A percentile compares a stretch with the other conserved stretches of the same genome.
Evolutionary conservation across 2,113 vertebrate species (phyloP).

Genomic region (Mormoops blainvillei): DNA sequence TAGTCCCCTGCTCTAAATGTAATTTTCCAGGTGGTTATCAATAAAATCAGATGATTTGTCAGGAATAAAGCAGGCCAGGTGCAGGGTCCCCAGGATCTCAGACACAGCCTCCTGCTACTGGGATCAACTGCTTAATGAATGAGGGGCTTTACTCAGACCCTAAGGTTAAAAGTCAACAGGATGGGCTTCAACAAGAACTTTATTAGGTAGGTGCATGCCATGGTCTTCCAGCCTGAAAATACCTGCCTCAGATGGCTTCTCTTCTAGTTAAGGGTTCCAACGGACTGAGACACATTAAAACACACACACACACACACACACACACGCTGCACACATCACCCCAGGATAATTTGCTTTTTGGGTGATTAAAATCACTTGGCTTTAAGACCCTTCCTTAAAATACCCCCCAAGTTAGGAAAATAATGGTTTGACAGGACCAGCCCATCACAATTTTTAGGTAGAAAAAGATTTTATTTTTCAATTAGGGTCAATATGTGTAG

Average conservation of each 20-base stretch:
- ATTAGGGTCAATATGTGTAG: not conserved
- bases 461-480: not conserved
- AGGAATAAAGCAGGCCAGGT: constrained; percentile 48
- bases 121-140: constrained; percentile 53
- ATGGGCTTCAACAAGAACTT: constrained; percentile 54
- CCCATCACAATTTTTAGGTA: not conserved
- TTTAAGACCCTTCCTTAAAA: not conserved
- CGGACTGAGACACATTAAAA: not conserved
- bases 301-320: not conserved
- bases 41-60: constrained; percentile 53
- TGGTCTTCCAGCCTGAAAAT: not conserved
- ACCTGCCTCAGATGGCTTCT: not conserved
- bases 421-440: not conserved
- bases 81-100: constrained; percentile 39
- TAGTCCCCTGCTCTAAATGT: not conserved
- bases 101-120: constrained; percentile 46
- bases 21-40: constrained; percentile 36
- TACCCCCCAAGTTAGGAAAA: not conserved
- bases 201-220: not conserved
- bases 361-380: constrained; percentile 15
- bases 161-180: constrained; percentile 59
- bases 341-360: constrained; percentile 30
- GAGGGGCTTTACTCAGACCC: constrained; percentile 13
- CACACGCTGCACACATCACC: not conserved
- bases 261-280: constrained; percentile 21